These are phyloP conservation scores for Cherax quadricarinatus DNA, from an alignment of 1,140 invertebrate species.

Conservation along the genomic window DNA sequence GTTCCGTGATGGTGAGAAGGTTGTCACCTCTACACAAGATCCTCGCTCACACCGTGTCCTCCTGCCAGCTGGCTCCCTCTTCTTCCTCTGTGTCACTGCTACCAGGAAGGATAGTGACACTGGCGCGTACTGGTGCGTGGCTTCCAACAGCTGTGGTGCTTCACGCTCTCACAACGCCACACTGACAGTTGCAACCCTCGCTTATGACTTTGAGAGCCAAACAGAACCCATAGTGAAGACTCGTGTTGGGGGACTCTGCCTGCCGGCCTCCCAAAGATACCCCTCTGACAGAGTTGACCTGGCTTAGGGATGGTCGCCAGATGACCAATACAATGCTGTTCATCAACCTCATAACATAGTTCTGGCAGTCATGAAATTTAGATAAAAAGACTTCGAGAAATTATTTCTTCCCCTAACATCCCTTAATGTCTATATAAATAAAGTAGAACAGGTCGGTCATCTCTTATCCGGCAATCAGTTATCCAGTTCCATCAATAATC, in stretches of 20 bases:
- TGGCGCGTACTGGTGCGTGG: conserved; percentile 35
- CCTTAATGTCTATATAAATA: too few species aligned
- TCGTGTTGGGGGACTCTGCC: conserved; percentile 8
- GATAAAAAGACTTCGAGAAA: too few species aligned
- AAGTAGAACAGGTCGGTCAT: too few species aligned
- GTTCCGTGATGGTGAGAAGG: conserved; percentile 36
- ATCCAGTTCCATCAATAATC: too few species aligned
- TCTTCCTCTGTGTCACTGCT: conserved; percentile 37
- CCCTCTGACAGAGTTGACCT: conserved; percentile 12
- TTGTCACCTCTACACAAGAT: conserved; percentile 29
- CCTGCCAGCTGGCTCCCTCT: conserved; percentile 32
- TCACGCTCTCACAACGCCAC: conserved; percentile 36
- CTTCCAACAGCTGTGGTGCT: conserved; percentile 17
- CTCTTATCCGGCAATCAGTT: too few species aligned
- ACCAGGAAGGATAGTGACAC: conserved; percentile 29
- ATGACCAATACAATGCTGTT: neutral
- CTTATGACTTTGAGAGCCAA: conserved; percentile 12
- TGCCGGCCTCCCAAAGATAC: neutral
- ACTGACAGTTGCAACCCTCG: conserved; percentile 20
- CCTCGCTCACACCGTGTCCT: conserved; percentile 32
- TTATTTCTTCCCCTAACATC: too few species aligned
- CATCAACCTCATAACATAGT: too few species aligned
- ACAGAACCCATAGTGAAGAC: conserved; percentile 21
- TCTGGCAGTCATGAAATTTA: too few species aligned
- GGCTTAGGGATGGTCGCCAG: conserved; percentile 31